Percentiles rank a stretch among this genome's conserved stretches.
phyloP scores from a whole-genome alignment of 2,797 vertebrate species.

The Oceanodroma leucorhoa region DNA sequence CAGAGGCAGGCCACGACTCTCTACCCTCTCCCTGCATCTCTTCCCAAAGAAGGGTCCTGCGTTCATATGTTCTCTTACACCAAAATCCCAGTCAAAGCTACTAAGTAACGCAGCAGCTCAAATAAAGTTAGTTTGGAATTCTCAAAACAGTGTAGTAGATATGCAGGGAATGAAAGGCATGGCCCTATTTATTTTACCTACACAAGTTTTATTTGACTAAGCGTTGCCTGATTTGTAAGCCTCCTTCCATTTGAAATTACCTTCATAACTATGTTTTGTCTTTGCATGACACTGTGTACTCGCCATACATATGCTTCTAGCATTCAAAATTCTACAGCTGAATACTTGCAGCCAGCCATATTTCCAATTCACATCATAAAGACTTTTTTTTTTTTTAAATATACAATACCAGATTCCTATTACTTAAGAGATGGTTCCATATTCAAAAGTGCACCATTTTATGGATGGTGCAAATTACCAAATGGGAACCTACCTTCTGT shows the following conservation, averaged over 20 bases:
- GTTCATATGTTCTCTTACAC: background rate
- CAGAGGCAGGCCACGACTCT: background rate
- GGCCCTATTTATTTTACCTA: background rate
- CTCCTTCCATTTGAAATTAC: background rate
- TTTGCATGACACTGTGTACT: background rate
- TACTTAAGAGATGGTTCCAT: background rate
- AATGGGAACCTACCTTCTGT: background rate
- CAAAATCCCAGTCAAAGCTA: background rate
- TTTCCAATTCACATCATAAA: background rate
- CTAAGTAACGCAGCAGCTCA: background rate
- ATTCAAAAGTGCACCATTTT: background rate
- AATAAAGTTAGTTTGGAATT: background rate
- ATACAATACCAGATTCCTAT: background rate
- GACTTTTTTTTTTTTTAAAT: background rate
- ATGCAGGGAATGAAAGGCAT: background rate
- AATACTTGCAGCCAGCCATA: background rate
- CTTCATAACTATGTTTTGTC: background rate
- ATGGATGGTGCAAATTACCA: background rate
- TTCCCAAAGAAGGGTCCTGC: background rate
- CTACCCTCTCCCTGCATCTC: background rate
- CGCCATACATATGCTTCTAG: fast-evolving
- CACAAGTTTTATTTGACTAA: background rate
- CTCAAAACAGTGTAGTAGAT: background rate
- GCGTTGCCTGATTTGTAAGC: background rate
- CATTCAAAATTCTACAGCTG: background rate